These are phyloP conservation scores for Cataglyphis rosenhaueri DNA, from an alignment of 2,888 invertebrate genomes.

Conservation along the genomic window DNA sequence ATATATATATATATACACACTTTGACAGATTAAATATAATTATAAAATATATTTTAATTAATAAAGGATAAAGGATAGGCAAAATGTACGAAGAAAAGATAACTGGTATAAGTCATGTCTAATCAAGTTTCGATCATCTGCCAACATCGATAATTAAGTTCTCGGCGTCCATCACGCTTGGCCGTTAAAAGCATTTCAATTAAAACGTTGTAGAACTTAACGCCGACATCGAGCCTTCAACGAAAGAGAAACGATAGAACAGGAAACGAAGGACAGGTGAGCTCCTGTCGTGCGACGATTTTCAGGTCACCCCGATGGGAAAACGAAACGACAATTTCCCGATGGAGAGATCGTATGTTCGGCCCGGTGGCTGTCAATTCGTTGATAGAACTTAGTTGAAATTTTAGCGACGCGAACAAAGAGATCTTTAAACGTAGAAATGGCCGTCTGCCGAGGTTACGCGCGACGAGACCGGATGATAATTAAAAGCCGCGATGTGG, in stretches of 20 bases:
- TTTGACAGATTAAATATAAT: constrained; percentile 11
- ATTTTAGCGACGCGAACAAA: constrained; percentile 60
- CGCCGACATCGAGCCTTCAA: constrained; percentile 67
- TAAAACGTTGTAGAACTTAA: constrained; percentile 79
- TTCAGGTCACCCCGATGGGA: constrained; percentile 58
- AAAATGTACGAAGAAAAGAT: background rate
- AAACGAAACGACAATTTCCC: constrained; percentile 63
- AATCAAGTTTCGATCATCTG: constrained; percentile 68
- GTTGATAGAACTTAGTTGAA: constrained; percentile 66
- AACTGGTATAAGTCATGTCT: constrained; percentile 62
- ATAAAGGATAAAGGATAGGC: constrained; percentile 3
- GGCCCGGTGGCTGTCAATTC: constrained; percentile 73
- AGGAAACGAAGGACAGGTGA: constrained; percentile 46
- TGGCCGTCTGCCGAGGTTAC: constrained; percentile 54
- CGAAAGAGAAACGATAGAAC: constrained; percentile 1
- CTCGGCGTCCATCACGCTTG: constrained; percentile 78
- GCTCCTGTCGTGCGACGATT: constrained; percentile 9
- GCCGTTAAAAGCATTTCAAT: constrained; percentile 80
- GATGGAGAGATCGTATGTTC: constrained; percentile 71
- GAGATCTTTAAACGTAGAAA: constrained; percentile 54
- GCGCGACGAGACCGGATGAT: constrained; percentile 45
- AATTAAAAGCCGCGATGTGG: constrained; percentile 16
- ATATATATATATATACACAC: background rate
- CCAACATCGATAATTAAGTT: constrained; percentile 75
- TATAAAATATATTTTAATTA: background rate